Percentiles rank a stretch among this genome's conserved stretches.
Conservation (phyloP, 2,797 vertebrate genomes). For the Typhlichthys eigenmanni region DNA sequence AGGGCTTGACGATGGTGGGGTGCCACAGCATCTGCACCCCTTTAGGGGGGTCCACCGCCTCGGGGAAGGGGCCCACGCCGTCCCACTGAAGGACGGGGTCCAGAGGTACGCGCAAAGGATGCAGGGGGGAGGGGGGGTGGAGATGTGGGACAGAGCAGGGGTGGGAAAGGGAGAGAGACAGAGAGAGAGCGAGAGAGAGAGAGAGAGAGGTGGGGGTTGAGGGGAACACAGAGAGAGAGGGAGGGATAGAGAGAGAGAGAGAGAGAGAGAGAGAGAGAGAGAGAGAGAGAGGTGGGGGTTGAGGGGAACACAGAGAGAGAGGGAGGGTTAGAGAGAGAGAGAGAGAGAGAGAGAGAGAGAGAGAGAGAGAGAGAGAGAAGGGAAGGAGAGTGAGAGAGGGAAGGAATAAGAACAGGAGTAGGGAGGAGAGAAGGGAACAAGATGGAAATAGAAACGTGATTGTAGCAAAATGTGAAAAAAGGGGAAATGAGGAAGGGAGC, state of each 20-base stretch:
- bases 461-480: too few relatives aligned
- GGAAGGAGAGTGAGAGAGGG: too few relatives aligned
- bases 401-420: neutral
- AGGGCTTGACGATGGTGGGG: slow-evolving; percentile 99
- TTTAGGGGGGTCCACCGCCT: slow-evolving; percentile 93
- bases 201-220: neutral
- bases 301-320: neutral
- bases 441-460: too few relatives aligned
- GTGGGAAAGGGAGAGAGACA: too few relatives aligned
- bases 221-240: neutral
- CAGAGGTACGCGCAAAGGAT: slow-evolving; percentile 31
- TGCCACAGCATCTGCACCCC: slow-evolving; percentile 99
- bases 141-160: too few relatives aligned
- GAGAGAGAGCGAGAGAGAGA: neutral
- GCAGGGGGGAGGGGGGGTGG: neutral
- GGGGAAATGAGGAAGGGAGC: too few relatives aligned
- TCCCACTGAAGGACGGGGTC: slow-evolving; percentile 86
- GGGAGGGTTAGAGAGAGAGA: neutral
- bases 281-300: neutral
- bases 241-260: neutral
- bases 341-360: neutral
- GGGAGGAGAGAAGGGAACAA: neutral
- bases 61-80: slow-evolving; percentile 94
- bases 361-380: neutral
- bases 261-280: neutral